Evolutionary conservation across 2,888 invertebrate species (phyloP), one percentile per base, ranked within the genome.

Genomic region (Litoditis marina): DNA sequence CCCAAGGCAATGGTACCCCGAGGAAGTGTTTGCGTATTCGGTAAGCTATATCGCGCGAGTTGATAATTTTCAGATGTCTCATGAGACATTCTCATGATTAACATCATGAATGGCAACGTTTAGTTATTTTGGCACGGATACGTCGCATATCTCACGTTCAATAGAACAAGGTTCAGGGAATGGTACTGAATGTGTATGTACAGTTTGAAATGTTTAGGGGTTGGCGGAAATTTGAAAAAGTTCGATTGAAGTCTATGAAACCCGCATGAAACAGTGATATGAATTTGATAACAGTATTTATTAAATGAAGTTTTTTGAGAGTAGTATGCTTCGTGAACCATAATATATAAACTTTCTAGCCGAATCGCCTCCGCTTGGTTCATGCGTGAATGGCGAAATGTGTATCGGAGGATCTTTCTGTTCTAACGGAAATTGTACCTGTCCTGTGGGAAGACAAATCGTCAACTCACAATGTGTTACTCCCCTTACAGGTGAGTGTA

Each of bases 361-460:
- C 7, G 62, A 32, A 34, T 68, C 42, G 42, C 54, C 58, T 47
- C 59, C 56, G 42, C 36, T 36, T 6, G 60, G 44, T 30, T 19
- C 42, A 22, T 60, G 60, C 30, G 44, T 44, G 4, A 53, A 60
- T 39, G 60, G 60, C 4, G 52, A 60, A 32, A 42, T 67, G 47
- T 83, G 83, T 52, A 68, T 73, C 2, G 79, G 80, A 2, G 79
- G 80, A 1, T 78, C 79, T 1, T 74, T 78, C 63, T 81, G 81
- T 42, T 63, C 74, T 22, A 78, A 74, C 60, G 78, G 78, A 30
- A 72, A 70, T 30, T 79, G 79, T 46, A 55, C 63, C 2, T 63
- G 63, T 34, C 65, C 68, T 1, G 31, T 53, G 16, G 68, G 65
- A 39, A 34, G 60, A 50, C 63, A 60, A 27, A 65, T 73, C 7